Evolutionary conservation across 2,113 vertebrate species (phyloP).

Genomic region (Mormyrus lacerda): DNA sequence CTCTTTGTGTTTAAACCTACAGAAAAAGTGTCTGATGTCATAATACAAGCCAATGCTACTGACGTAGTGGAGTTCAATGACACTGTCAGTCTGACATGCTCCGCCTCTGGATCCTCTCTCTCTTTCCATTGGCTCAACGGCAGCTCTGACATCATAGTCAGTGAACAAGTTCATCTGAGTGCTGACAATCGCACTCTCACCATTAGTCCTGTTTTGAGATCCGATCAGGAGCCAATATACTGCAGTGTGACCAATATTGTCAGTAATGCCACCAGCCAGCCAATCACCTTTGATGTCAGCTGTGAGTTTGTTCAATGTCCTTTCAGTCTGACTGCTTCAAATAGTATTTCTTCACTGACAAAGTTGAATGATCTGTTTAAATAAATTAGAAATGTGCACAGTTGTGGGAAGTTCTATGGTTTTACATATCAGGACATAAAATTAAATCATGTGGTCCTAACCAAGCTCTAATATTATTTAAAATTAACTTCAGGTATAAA

Average conservation of each 20-base stretch:
- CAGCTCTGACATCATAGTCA: constrained; percentile 21
- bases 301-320: constrained; percentile 17
- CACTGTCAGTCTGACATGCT: constrained; percentile 27
- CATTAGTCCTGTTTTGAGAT: constrained; percentile 27
- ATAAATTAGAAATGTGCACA: too few species aligned
- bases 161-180: constrained; percentile 26
- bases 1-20: too few species aligned
- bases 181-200: constrained; percentile 33
- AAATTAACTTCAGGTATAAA: too few species aligned
- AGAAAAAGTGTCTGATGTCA: too few species aligned
- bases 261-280: not conserved
- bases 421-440: too few species aligned
- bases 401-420: too few species aligned
- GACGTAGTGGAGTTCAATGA: constrained; percentile 28
- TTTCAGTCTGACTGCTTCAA: too few species aligned
- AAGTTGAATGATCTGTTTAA: too few species aligned
- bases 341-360: too few species aligned
- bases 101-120: constrained; percentile 33
- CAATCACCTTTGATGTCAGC: constrained; percentile 30
- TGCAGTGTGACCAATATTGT: constrained; percentile 32
- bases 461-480: too few species aligned
- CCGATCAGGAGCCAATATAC: not conserved
- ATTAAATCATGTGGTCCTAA: too few species aligned
- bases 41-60: too few species aligned
- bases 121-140: constrained; percentile 44